A percentile compares a stretch with the other conserved stretches of the same genome.
Conservation (phyloP, 1,140 invertebrate species). For the Saccostrea cuccullata region DNA sequence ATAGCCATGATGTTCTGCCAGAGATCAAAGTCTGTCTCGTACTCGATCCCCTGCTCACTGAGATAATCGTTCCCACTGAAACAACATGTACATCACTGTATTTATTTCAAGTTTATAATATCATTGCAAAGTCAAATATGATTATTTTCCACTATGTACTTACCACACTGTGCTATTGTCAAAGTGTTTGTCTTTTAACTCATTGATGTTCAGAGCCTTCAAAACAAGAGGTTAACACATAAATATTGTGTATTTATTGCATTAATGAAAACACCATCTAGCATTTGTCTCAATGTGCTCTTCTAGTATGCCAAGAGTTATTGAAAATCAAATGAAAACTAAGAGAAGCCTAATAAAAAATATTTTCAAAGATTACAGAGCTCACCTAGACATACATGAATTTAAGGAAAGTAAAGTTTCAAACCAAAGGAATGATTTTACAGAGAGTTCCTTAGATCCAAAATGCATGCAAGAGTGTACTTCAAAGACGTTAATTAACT, state of each 20-base stretch:
- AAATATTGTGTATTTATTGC: too few species aligned
- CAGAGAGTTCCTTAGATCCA: too few species aligned
- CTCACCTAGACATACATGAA: too few species aligned
- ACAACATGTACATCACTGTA: not conserved
- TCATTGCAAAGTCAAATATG: not conserved
- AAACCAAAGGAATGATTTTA: too few species aligned
- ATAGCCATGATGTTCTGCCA: slow-evolving; percentile 73
- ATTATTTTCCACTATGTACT: not conserved
- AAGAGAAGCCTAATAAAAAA: too few species aligned
- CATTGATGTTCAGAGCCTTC: slow-evolving; percentile 74
- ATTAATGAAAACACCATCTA: not conserved
- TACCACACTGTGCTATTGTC: slow-evolving; percentile 57
- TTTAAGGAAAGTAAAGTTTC: too few species aligned
- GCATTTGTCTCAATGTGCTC: too few species aligned
- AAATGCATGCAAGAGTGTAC: too few species aligned
- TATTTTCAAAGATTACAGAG: too few species aligned
- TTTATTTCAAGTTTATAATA: not conserved
- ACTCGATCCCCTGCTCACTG: slow-evolving; percentile 66
- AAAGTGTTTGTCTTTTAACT: slow-evolving; percentile 72
- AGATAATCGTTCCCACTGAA: not conserved
- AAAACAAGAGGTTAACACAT: slow-evolving; percentile 43
- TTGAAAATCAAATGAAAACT: too few species aligned
- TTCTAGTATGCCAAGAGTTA: too few species aligned
- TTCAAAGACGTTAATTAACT: too few species aligned
- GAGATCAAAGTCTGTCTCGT: slow-evolving; percentile 70